A percentile compares a stretch with the other conserved stretches of the same genome.
phyloP scores from a whole-genome alignment of 2,797 vertebrate species.

The Rhynchotus rufescens region DNA sequence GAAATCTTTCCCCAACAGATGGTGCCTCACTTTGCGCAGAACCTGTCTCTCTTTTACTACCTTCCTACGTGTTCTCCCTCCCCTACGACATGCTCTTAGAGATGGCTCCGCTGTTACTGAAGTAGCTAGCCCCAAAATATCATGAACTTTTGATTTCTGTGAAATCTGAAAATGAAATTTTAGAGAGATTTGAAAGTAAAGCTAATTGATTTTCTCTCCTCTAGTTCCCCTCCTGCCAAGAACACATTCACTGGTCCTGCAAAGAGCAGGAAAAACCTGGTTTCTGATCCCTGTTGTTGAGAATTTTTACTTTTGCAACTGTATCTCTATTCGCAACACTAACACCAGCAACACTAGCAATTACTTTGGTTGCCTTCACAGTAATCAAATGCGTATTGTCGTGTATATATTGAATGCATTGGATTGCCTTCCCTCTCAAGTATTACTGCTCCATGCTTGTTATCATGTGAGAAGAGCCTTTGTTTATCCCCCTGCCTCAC shows the following conservation, averaged over 20 bases:
- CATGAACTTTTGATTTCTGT: neutral
- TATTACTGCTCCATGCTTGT: neutral
- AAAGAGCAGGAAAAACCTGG: neutral
- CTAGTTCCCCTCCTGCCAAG: neutral
- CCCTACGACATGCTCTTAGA: neutral
- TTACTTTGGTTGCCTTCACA: neutral
- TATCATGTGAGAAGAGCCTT: neutral
- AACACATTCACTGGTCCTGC: neutral
- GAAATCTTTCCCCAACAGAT: slow-evolving; percentile 6
- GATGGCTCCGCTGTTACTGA: neutral
- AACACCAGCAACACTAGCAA: neutral
- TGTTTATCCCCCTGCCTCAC: neutral
- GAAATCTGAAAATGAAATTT: neutral
- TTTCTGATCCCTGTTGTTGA: neutral
- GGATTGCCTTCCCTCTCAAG: neutral
- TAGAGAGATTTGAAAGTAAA: neutral
- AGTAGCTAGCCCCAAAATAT: neutral
- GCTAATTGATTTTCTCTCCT: neutral
- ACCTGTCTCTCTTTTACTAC: neutral
- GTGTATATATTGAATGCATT: neutral
- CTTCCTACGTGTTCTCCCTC: neutral
- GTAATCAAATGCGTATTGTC: neutral
- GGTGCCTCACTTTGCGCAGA: neutral
- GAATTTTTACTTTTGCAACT: neutral
- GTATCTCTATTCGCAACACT: slow-evolving; percentile 12